Conservation (phyloP, 1,140 invertebrate species). For the Scaptomyza graminum region DNA sequence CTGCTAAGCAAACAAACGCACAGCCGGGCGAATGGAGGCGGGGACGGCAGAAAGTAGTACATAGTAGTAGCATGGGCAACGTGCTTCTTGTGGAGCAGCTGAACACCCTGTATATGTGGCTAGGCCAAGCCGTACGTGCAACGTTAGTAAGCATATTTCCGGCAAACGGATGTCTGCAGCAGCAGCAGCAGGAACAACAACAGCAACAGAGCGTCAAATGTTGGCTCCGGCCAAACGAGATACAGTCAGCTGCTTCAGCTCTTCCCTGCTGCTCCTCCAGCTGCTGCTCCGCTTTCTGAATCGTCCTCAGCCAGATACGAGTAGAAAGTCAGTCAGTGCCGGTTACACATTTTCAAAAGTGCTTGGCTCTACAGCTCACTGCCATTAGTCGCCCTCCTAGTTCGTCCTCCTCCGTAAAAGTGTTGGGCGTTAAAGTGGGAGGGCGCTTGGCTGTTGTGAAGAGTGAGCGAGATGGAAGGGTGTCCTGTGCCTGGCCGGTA, state of each 20-base stretch:
- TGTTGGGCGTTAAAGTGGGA: neutral
- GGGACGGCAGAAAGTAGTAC: neutral
- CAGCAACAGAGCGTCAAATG: conserved; percentile 50
- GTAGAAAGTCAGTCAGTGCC: conserved; percentile 78
- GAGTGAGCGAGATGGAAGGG: conserved; percentile 7
- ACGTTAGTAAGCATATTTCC: conserved; percentile 79
- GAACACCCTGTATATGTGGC: conserved; percentile 50
- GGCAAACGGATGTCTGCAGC: conserved; percentile 70
- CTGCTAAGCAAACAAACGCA: conserved; percentile 73
- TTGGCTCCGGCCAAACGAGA: conserved; percentile 77
- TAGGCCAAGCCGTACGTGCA: conserved; percentile 39
- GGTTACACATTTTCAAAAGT: conserved; percentile 80
- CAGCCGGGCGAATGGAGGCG: conserved; percentile 13
- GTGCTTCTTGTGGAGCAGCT: neutral
- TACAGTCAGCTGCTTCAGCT: conserved; percentile 12
- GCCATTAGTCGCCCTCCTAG: conserved; percentile 56
- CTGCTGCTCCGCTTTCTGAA: conserved; percentile 11
- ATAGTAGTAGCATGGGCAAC: no score
- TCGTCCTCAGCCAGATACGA: conserved; percentile 51
- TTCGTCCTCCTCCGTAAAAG: neutral
- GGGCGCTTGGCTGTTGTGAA: conserved; percentile 1
- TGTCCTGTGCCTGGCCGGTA: conserved; percentile 52
- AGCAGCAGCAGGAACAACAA: conserved; percentile 45
- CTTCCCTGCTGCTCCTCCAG: neutral
- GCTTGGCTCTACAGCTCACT: conserved; percentile 65